A percentile compares a stretch with the other conserved stretches of the same genome.
Evolutionary conservation across 2,797 vertebrate genomes (phyloP).

Genomic region (Simalia tracyae): DNA sequence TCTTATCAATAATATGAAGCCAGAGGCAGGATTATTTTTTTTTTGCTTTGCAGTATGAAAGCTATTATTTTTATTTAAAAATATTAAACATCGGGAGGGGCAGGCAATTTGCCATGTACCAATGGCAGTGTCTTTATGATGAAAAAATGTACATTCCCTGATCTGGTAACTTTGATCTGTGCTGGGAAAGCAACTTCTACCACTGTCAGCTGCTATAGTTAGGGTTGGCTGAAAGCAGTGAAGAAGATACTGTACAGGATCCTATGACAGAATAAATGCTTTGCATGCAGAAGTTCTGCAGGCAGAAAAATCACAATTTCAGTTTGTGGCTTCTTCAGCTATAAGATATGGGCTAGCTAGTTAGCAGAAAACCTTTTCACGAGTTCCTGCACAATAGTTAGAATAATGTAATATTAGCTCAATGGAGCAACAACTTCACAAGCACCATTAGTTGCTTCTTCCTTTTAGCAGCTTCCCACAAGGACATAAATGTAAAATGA

Average conservation of each 20-base stretch:
- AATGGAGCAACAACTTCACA: neutral
- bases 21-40: neutral
- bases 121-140: neutral
- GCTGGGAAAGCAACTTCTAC: neutral
- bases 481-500: neutral
- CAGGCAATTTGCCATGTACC: neutral
- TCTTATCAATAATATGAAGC: neutral
- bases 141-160: neutral
- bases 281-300: neutral
- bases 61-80: neutral
- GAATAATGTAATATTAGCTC: neutral
- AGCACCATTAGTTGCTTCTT: neutral
- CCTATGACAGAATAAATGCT: neutral
- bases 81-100: neutral
- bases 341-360: neutral
- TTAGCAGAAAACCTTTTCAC: neutral
- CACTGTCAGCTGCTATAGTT: no score
- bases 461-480: neutral
- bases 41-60: neutral
- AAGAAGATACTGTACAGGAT: neutral
- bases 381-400: neutral
- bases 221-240: neutral
- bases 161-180: neutral
- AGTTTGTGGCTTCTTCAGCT: neutral
- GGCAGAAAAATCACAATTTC: neutral